These are phyloP conservation scores for Choloepus hoffmanni DNA, from an alignment of 2,113 vertebrate genomes.

Conservation along the genomic window DNA sequence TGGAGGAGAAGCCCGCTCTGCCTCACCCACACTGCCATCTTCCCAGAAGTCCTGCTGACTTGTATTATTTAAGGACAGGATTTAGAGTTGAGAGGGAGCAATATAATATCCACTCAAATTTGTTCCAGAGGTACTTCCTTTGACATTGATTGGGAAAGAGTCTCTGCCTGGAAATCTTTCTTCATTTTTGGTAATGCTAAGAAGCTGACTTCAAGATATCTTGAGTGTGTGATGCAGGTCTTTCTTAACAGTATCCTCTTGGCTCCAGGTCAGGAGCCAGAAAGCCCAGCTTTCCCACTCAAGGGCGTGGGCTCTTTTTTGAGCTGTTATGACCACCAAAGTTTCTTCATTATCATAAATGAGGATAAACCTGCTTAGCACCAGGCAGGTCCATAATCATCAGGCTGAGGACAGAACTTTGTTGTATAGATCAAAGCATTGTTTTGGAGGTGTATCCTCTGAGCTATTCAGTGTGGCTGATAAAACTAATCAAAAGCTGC, in stretches of 20 bases:
- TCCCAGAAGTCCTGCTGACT: too few species aligned
- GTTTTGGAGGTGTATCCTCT: background rate
- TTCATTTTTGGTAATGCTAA: slow-evolving; percentile 10
- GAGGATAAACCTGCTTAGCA: background rate
- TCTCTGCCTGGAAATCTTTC: slow-evolving; percentile 26
- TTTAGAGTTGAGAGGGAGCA: background rate
- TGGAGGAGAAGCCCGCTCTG: too few species aligned
- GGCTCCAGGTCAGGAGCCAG: background rate
- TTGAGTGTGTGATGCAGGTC: background rate
- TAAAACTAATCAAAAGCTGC: background rate
- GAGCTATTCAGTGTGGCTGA: background rate
- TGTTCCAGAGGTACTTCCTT: background rate
- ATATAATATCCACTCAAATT: background rate
- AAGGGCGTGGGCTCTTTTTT: background rate
- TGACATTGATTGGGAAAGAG: background rate
- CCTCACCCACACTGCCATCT: too few species aligned
- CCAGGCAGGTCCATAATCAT: background rate
- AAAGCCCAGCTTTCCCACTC: background rate
- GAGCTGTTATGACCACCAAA: background rate
- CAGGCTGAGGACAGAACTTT: background rate
- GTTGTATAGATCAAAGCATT: background rate
- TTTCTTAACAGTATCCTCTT: background rate
- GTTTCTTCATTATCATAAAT: slow-evolving; percentile 23
- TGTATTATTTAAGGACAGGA: background rate
- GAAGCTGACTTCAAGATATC: slow-evolving; percentile 10